These are phyloP conservation scores for Asarcornis scutulata DNA, from an alignment of 2,113 vertebrate genomes.

Conservation along the genomic window DNA sequence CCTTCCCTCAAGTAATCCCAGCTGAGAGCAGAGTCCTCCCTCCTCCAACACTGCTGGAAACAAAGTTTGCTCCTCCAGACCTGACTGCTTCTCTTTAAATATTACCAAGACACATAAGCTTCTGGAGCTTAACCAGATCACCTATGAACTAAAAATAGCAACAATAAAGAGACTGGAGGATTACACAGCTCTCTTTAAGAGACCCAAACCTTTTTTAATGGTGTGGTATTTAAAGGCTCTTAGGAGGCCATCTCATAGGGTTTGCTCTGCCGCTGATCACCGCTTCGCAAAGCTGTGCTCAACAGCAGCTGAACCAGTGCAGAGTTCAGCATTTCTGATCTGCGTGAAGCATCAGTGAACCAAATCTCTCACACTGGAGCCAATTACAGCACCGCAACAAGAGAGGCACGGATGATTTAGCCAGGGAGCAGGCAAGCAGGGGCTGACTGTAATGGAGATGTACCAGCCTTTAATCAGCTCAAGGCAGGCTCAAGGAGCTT, in stretches of 20 bases:
- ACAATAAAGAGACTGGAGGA: neutral
- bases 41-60: neutral
- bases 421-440: neutral
- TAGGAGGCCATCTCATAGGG: neutral
- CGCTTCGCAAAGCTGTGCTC: neutral
- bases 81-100: neutral
- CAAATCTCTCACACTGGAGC: neutral
- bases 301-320: neutral
- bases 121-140: neutral
- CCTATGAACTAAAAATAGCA: neutral
- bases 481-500: neutral
- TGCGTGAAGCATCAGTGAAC: neutral
- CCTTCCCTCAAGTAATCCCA: neutral
- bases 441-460: neutral
- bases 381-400: accelerated
- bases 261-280: neutral
- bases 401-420: neutral
- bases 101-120: neutral
- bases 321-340: neutral
- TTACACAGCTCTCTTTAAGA: neutral
- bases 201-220: neutral
- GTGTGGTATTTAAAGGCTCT: neutral
- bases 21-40: neutral
- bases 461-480: accelerated
- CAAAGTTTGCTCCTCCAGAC: neutral